A percentile compares a stretch with the other conserved stretches of the same genome.
These are phyloP conservation scores for Meiosimyza decipiens DNA, from an alignment of 2,888 invertebrate genomes.

Conservation along the genomic window DNA sequence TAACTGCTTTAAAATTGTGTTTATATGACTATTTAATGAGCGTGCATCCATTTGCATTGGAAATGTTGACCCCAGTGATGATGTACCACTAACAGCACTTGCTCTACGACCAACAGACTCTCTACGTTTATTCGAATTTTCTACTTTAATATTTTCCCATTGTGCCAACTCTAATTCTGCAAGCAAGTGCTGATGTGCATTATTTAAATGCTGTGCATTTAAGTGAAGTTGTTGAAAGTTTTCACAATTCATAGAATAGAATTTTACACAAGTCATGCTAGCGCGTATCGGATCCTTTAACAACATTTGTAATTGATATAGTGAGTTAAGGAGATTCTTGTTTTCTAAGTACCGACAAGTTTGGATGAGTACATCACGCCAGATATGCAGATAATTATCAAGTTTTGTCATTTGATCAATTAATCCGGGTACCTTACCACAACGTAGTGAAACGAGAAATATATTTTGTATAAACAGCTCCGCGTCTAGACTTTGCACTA, in stretches of 20 bases:
- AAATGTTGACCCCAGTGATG: slow-evolving; percentile 64
- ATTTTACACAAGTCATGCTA: slow-evolving; percentile 81
- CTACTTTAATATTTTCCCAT: slow-evolving; percentile 68
- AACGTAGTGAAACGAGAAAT: slow-evolving; percentile 76
- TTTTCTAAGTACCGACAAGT: slow-evolving; percentile 79
- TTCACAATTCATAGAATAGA: slow-evolving; percentile 74
- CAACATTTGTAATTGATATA: slow-evolving; percentile 79
- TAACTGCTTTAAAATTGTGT: slow-evolving; percentile 82
- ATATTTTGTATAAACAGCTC: slow-evolving; percentile 80
- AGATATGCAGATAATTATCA: slow-evolving; percentile 75
- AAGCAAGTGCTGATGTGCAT: slow-evolving; percentile 75
- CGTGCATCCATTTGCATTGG: slow-evolving; percentile 78
- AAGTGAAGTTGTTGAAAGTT: slow-evolving; percentile 70
- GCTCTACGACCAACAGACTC: slow-evolving; percentile 44
- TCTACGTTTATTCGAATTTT: slow-evolving; percentile 35
- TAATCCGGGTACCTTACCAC: slow-evolving; percentile 72
- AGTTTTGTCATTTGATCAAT: slow-evolving; percentile 74
- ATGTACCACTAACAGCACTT: slow-evolving; percentile 46
- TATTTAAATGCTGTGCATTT: slow-evolving; percentile 69
- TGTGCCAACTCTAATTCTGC: slow-evolving; percentile 71
- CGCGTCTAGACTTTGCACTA: slow-evolving; percentile 75
- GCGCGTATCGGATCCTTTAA: slow-evolving; percentile 81
- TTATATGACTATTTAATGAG: slow-evolving; percentile 82
- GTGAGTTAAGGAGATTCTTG: slow-evolving; percentile 75
- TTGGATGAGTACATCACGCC: slow-evolving; percentile 78